phyloP scores from a whole-genome alignment of 2,113 vertebrate species.

The Opisthocomus hoazin region DNA sequence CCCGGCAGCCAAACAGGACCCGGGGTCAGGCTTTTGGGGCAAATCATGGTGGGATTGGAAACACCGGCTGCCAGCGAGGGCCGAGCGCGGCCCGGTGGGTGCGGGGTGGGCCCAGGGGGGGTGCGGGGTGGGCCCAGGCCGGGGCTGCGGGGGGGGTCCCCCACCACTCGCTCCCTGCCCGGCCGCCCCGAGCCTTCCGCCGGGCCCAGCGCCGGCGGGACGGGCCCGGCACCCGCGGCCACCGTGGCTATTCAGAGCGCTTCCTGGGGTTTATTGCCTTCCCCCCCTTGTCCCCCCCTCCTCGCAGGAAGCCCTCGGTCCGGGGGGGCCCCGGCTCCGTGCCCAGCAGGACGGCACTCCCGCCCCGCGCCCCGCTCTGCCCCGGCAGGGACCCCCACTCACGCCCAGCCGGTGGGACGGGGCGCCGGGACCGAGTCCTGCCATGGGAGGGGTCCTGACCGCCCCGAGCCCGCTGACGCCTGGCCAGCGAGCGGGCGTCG shows the following conservation, averaged over 20 bases:
- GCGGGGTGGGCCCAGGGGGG: no score
- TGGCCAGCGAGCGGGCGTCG: rapidly evolving
- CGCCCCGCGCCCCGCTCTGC: rapidly evolving
- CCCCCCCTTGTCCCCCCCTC: constrained; percentile 46
- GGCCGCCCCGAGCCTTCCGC: neutral
- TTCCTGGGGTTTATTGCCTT: constrained; percentile 64
- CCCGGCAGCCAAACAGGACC: no score
- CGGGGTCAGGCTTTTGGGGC: neutral
- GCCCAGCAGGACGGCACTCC: neutral
- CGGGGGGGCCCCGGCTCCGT: neutral
- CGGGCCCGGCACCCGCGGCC: neutral
- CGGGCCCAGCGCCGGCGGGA: neutral
- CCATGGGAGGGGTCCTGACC: rapidly evolving
- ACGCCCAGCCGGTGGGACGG: rapidly evolving
- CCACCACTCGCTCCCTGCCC: rapidly evolving
- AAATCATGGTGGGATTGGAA: neutral
- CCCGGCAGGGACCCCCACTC: no score
- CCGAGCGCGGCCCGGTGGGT: no score
- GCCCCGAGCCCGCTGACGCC: no score
- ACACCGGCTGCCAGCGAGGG: rapidly evolving
- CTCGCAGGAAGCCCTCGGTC: constrained; percentile 28
- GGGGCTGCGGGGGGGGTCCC: neutral
- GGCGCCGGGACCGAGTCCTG: rapidly evolving
- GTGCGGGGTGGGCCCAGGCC: no score
- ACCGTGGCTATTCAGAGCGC: constrained; percentile 39